Conservation (phyloP, 53 echinoderm and acorn worm species). For the Echinometra lucunter region DNA sequence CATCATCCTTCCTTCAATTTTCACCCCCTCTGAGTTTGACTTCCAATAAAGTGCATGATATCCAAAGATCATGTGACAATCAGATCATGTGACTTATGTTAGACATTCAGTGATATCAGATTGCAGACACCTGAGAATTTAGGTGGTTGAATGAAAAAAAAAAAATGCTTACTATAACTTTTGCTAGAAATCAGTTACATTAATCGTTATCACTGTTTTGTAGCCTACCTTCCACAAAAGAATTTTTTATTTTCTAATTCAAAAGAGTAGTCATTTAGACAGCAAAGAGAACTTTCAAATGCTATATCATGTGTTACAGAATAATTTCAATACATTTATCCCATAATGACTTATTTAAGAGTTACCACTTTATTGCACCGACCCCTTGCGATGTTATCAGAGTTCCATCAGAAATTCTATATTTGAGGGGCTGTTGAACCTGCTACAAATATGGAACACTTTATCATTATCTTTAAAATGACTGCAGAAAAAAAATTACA, state of each 20-base stretch:
- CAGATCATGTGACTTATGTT: slow-evolving; percentile 17
- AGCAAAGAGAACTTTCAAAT: neutral
- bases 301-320: neutral
- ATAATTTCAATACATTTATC: neutral
- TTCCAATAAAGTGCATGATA: neutral
- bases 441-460: neutral
- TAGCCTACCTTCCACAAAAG: neutral
- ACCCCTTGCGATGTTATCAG: neutral
- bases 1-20: neutral
- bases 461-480: neutral
- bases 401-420: neutral
- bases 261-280: neutral
- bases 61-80: neutral
- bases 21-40: slow-evolving; percentile 9
- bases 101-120: neutral
- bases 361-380: neutral
- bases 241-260: neutral
- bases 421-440: neutral
- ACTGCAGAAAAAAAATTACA: neutral
- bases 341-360: neutral
- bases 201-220: neutral
- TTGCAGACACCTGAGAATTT: slow-evolving; percentile 24
- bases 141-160: neutral
- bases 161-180: neutral
- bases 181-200: neutral